Base-by-base conservation (phyloP, 1,140 invertebrate genomes). In the Aphaenogaster floridana region DNA sequence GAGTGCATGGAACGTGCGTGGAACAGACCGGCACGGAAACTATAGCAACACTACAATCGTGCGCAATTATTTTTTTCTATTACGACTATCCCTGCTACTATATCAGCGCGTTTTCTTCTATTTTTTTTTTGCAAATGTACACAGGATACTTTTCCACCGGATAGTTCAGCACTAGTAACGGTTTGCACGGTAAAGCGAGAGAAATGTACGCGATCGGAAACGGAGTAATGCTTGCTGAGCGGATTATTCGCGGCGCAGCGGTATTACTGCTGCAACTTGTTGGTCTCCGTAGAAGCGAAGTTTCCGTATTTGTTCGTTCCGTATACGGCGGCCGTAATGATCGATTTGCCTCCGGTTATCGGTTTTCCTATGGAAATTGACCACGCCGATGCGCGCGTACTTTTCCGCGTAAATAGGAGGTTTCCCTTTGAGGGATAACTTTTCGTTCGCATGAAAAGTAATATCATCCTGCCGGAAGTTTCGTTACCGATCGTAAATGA, bases 361-460 rank as follows among this genome's bases (percentile, higher is more conserved):
- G 74, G 74, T 79, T 86, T 77, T 66, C 48, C 83, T 48, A 28
- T 66, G 61, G 39, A 86, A 78, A 86, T 86, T 86, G 50, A 61
- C 61, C 76, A 2, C 48, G 71, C 61, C 72, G 64, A 69, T 81
- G 39, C 64, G 71, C 39, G 15, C 21, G 66, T 50, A 54, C 72
- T 81, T 61, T 86, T 66, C 72, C 59, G 71, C 59, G 50, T 77
- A 85, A 74, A 72, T 48, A 39, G 21, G 6, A 64, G 86, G 72
- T 87, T 83, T 64, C 36, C 39, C 78, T 83, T 83, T 83, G 86
- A 83, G n/a, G 57, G 45, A 54, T 87, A 87, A 83, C 86, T 87
- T 87, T 84, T 13, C 52, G 34, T 52, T 72, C 54, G 36, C 76
- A 61, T 74, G 86, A 84, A 72, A 74, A 54, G 48, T 59, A 61